Evolutionary conservation across 2,888 invertebrate species (phyloP), one percentile per base, ranked within the genome.

Genomic region (Pasiphila rectangulata): DNA sequence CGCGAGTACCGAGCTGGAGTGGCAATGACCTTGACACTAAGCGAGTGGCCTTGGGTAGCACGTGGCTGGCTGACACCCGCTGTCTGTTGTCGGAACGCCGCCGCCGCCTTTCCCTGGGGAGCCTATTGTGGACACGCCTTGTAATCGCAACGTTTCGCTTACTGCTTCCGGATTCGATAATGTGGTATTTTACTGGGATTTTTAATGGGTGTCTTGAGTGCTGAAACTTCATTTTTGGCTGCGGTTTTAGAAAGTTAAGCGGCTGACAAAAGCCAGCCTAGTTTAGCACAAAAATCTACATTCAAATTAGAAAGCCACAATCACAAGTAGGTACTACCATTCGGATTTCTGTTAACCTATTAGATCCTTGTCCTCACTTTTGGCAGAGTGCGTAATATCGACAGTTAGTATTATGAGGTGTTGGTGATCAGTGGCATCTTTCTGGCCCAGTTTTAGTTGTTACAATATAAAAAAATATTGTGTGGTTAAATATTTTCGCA

Each of bases 21-120:
- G 85, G 86, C 86, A 85, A 84, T 85, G 86, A 86, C 88, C 88
- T 87, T 89, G 88, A 87, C 88, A 89, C 87, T 86, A 86, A 86
- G 85, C 85, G 86, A 87, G 81, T 86, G 87, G 86, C 87, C 86
- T 87, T 87, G 88, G 88, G 86, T 83, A 86, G 86, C 88, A 88
- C 88, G 88, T 87, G 88, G 86, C 86, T 51, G 58, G 84, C 88
- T 86, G 88, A 87, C 87, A 83, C 85, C 84, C 86, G 87, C 83
- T 85, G 84, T 84, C 87, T 87, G 86, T 85, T 83, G 87, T 85
- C 84, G 86, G 85, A 83, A 80, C 85, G 85, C 86, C 87, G 87
- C 79, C 83, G 82, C 84, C 84, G 87, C 84, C 85, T 87, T 87
- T 86, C 87, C 88, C 88, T 83, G 75, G 87, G 86, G 86, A 87